phyloP scores from a whole-genome alignment of 2,888 invertebrate species.

The Branchipolynoe longqiensis region DNA sequence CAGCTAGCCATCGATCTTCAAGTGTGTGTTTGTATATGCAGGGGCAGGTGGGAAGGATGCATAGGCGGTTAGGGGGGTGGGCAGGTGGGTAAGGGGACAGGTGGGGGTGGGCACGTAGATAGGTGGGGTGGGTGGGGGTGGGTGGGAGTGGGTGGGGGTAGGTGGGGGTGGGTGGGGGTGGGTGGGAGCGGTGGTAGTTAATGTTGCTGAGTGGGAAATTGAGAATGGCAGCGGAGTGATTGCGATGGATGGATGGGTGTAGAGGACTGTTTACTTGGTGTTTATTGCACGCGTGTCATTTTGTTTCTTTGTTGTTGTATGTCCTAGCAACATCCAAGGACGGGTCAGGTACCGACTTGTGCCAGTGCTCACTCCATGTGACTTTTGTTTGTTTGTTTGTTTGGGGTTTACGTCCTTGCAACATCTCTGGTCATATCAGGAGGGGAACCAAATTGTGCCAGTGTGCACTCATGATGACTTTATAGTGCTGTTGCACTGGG shows the following conservation, averaged over 20 bases:
- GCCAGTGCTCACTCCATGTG: too few species aligned
- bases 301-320: too few species aligned
- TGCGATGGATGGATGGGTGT: not conserved
- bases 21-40: not conserved
- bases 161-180: not conserved
- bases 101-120: not conserved
- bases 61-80: constrained; percentile 7
- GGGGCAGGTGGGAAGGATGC: not conserved
- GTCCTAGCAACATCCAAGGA: too few species aligned
- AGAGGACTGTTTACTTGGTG: too few species aligned
- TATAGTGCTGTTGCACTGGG: too few species aligned
- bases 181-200: not conserved
- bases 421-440: too few species aligned
- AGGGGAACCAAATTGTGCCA: too few species aligned
- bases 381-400: too few species aligned
- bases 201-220: not conserved
- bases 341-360: too few species aligned
- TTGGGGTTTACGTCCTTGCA: too few species aligned
- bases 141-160: not conserved
- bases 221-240: not conserved
- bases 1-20: not conserved
- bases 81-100: not conserved
- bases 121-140: not conserved
- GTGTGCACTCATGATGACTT: too few species aligned
- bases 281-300: too few species aligned